Conservation (phyloP, 2,113 vertebrate genomes). For the Tenrec ecaudatus region DNA sequence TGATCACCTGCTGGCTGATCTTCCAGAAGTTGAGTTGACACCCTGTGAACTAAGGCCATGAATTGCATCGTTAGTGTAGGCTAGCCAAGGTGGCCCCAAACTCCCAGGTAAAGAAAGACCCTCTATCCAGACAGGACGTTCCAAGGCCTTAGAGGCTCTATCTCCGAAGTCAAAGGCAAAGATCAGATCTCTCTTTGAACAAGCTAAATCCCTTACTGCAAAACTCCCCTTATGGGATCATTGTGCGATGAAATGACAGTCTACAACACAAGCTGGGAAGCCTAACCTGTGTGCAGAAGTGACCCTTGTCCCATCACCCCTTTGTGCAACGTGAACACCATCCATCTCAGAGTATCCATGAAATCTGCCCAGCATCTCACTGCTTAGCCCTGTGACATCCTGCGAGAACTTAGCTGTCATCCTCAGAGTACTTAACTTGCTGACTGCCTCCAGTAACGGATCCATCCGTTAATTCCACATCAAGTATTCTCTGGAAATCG, state of each 20-base stretch:
- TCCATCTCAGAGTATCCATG: background rate
- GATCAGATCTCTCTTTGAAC: background rate
- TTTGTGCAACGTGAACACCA: background rate
- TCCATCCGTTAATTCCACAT: constrained; percentile 70
- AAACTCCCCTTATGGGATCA: background rate
- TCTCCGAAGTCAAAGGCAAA: background rate
- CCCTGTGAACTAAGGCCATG: background rate
- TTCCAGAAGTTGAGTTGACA: background rate
- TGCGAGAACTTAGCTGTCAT: constrained; percentile 60
- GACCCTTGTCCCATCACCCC: background rate
- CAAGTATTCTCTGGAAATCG: constrained; percentile 67
- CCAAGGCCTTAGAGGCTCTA: background rate
- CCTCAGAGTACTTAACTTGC: constrained; percentile 56
- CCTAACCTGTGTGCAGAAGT: background rate
- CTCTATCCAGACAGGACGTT: background rate
- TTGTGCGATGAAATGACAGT: background rate
- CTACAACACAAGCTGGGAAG: background rate
- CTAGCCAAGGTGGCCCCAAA: background rate
- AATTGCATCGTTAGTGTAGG: background rate
- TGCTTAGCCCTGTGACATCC: background rate
- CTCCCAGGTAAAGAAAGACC: background rate
- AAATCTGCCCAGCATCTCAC: constrained; percentile 20
- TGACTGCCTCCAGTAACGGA: constrained; percentile 56
- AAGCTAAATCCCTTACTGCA: background rate
- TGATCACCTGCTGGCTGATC: background rate